Base-by-base conservation (phyloP, 2,113 vertebrate genomes). In the Ammospiza nelsoni region DNA sequence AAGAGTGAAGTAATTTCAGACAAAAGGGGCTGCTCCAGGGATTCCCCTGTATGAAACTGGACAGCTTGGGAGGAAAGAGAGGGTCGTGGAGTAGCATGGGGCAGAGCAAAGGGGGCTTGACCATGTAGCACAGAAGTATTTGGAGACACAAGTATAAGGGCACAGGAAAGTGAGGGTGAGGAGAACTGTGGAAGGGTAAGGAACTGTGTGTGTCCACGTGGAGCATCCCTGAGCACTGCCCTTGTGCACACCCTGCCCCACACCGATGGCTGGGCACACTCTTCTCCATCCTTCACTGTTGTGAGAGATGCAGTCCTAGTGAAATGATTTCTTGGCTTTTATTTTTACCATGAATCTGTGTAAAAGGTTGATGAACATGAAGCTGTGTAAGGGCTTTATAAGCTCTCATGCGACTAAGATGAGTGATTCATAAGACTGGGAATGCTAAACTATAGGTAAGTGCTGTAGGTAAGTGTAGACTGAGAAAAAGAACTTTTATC, bases 201-300 rank as follows among this genome's bases (percentile, higher is more conserved):
- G 28, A 72, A 27, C 2, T 58, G 7, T 28, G 8, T 33, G 3
- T 54, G 17, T 48, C 57, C n/a, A 15, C 1, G 1, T 19, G 11
- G 4, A 39, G 2, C 12, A 35, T 8, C 21, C 19, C 10, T 39
- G 43, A 68, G 33, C 37, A 35, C 33, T 44, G 29, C 9, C 25
- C 6, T 72, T 33, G 21, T 0, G 1, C 17, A 43, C 41, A 69
- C 8, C n/a, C 15, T 67, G 39, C 20, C 28, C 37, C 29, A 25
- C 27, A 6, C 7, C 23, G 28, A 15, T 23, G 35, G 6, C 9
- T 84, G n/a, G 48, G 25, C 25, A 37, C 4, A 12, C 5, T 33
- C 29, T 91, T 71, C 51, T 62, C 46, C 33, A 37, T 43, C 17
- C 8, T 39, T 66, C 61, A 8, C 4, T 71, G 2, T 10, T 66